Base-by-base conservation (phyloP, 2,113 vertebrate species). In the Peucedramus taeniatus region DNA sequence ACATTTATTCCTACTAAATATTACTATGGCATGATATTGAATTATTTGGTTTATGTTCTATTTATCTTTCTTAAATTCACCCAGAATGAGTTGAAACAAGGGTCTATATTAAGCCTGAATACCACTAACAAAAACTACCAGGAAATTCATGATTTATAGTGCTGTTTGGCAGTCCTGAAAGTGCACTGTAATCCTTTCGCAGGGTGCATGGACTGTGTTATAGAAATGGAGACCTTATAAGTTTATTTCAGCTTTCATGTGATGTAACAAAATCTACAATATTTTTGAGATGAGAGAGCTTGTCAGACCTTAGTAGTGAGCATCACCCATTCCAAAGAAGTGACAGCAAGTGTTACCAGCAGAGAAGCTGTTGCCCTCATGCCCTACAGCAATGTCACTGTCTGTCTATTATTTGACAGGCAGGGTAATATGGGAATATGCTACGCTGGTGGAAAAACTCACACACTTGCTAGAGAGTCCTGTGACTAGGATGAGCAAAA, bases 381-480 rank as follows among this genome's bases (percentile, higher is more conserved):
- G 95, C 84, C 93, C 95, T 88, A 66, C 60, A 96, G 93, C 74
- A 84, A 96, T 96, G 91, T 96, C 88, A 68, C 57, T 94, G 87
- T 89, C 94, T 97, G 87, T 90, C 93, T 93, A 13, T 70, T 76
- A 94, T 95, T 90, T 97, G 94, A 98, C 96, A 98, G 93, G 92
- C 39, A 96, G 96, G 90, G 77, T 95, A 96, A 97, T 92, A 74
- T 20, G 72, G 93, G 96, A 96, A 95, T 96, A 93, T 40, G 60
- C 87, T 83, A 92, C 0, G 1, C 47, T 83, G 54, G 59, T 94
- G 69, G 82, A 78, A 97, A 94, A 96, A 63, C 60, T 63, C 83
- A 86, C 63, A 91, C 59, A 47, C 37, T 16, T 83, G 76, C 85
- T 77, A 81, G n/a, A 94, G 60, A 83, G 69, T 79, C 39, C 39